phyloP scores from a whole-genome alignment of 2,888 invertebrate genomes.

The Latrodectus elegans region DNA sequence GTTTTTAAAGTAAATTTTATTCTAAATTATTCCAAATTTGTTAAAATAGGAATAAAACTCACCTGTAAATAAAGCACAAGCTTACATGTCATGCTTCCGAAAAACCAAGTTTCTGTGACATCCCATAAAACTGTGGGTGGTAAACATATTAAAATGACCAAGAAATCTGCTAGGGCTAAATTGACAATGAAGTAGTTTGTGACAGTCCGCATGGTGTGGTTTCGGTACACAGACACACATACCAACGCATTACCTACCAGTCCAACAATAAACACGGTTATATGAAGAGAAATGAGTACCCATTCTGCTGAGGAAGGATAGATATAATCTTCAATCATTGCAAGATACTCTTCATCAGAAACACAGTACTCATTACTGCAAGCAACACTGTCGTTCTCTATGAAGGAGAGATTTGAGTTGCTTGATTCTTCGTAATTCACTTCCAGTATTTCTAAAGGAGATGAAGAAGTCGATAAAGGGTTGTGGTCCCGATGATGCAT shows the following conservation, averaged over 20 bases:
- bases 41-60: constrained; percentile 50
- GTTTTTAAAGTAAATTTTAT: too few species aligned
- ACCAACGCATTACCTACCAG: constrained; percentile 91
- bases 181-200: constrained; percentile 96
- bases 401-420: not conserved
- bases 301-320: constrained; percentile 84
- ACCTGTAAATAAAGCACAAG: constrained; percentile 93
- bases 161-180: constrained; percentile 85
- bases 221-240: constrained; percentile 90
- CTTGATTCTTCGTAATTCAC: constrained; percentile 18
- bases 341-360: constrained; percentile 79
- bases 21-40: too few species aligned
- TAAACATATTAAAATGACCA: constrained; percentile 90
- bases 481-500: not conserved
- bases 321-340: constrained; percentile 80
- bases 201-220: constrained; percentile 91
- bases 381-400: not conserved
- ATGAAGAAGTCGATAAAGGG: not conserved
- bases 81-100: constrained; percentile 89
- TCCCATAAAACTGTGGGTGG: constrained; percentile 93
- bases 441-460: constrained; percentile 19
- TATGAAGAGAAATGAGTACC: constrained; percentile 85
- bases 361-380: constrained; percentile 74
- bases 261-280: constrained; percentile 86
- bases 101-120: constrained; percentile 94